These are phyloP conservation scores for Drosophila santomea DNA, from an alignment of 1,140 invertebrate species.

Conservation along the genomic window DNA sequence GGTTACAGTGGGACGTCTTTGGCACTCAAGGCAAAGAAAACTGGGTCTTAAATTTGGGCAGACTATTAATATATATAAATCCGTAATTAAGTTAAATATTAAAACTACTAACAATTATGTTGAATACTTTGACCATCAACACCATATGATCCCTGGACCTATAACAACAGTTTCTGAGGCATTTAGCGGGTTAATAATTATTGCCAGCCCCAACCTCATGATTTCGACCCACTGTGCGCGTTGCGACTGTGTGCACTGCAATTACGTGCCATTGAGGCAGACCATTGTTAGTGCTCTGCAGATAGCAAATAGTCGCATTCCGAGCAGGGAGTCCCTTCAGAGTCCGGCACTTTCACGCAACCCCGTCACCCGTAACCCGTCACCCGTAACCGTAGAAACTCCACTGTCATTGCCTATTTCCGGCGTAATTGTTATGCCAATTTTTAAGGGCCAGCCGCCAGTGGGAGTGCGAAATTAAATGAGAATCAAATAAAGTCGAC, in stretches of 20 bases:
- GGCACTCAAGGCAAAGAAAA: neutral
- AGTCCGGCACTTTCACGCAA: conserved; percentile 22
- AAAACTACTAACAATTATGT: no score
- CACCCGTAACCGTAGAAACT: neutral
- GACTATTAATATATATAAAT: no score
- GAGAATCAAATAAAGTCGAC: conserved; percentile 71
- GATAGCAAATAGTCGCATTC: conserved; percentile 57
- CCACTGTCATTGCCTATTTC: conserved; percentile 51
- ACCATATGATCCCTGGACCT: no score
- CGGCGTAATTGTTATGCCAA: conserved; percentile 77
- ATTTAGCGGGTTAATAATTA: neutral
- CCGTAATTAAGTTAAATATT: no score
- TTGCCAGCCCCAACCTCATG: no score
- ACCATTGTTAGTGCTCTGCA: conserved; percentile 65
- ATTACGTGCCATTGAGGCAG: conserved; percentile 72
- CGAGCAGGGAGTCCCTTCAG: conserved; percentile 1
- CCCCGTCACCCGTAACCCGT: neutral
- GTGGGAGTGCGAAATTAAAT: conserved; percentile 69
- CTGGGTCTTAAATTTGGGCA: no score
- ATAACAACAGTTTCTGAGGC: no score
- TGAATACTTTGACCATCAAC: no score
- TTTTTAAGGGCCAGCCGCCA: conserved; percentile 57
- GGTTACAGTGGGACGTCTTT: conserved; percentile 1
- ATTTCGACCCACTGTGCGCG: conserved; percentile 18
- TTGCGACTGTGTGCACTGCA: conserved; percentile 48